Base-by-base conservation (phyloP, 2,797 vertebrate genomes). In the Falco columbarius region DNA sequence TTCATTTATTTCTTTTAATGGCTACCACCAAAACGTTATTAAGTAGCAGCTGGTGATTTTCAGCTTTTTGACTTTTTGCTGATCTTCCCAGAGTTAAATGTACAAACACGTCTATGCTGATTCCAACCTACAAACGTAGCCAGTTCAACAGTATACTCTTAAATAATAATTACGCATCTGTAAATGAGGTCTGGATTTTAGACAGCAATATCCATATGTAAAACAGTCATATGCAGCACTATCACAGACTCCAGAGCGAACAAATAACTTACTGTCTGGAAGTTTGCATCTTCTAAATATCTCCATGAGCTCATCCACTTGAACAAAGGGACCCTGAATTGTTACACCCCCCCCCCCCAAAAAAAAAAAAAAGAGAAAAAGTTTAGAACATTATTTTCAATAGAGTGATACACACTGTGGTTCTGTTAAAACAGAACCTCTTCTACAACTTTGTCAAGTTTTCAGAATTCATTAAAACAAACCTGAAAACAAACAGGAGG, bases 271-370 rank as follows among this genome's bases (percentile, higher is more conserved):
- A 99, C 99, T 99, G 38, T 99, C 99, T 97, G 99, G 99, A 96
- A 99, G 98, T 94, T 98, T 99, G 98, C 99, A 99, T 98, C 99
- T 99, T 98, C 99, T 98, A 84, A 99, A 99, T 95, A 98, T 98
- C 97, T 99, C 99, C 98, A 99, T 99, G 96, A 99, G 97, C 97
- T 99, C 99, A 98, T 99, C 99, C 96, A 99, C 99, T 98, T 99
- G 99, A 83, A 99, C 99, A 98, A 99, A 99, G 24, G 99, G 99
- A 97, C 99, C 99, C 99, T 99, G 96, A 72, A 98, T 96, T 51
- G 42, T 81, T 74, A 94, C 93, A n/a, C 12, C 42, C 16, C 40
- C 40, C 40, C 5, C 38, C 5, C 38, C 10, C 38, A 38, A 42
- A 42, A 18, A 44, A 3, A 15, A 52, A 56, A 96, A 73, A 62